These are phyloP conservation scores for Enteromius trimaculatus DNA, from an alignment of 2,797 vertebrate species.

Conservation along the genomic window DNA sequence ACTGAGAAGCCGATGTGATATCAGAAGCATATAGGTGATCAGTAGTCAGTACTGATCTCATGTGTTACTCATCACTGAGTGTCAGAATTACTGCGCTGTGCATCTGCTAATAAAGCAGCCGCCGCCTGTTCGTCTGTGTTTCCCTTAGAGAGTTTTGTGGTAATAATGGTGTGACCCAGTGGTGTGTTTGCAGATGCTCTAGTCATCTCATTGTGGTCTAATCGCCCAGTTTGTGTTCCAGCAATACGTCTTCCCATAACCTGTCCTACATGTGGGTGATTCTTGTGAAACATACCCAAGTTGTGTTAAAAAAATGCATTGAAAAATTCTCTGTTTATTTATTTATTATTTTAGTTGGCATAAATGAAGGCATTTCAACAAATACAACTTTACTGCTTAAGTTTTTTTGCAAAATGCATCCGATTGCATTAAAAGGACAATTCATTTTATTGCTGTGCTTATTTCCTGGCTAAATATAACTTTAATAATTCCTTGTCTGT, in stretches of 20 bases:
- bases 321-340: neutral
- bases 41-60: slow-evolving; percentile 1
- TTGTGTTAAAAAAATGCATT: neutral
- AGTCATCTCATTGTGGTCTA: slow-evolving; percentile 45
- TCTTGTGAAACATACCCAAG: neutral
- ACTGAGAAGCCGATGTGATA: neutral
- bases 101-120: slow-evolving; percentile 16
- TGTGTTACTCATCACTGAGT: slow-evolving; percentile 19
- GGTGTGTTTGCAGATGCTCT: neutral
- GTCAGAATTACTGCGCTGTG: slow-evolving; percentile 21
- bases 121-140: neutral
- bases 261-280: slow-evolving; percentile 23
- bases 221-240: neutral
- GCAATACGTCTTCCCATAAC: slow-evolving; percentile 27
- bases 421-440: neutral
- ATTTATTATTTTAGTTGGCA: neutral
- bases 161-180: slow-evolving; percentile 10
- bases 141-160: slow-evolving; percentile 26
- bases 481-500: neutral
- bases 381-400: neutral
- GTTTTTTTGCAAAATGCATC: neutral
- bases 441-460: neutral
- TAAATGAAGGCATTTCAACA: neutral
- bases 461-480: neutral
- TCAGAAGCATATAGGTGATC: neutral